A percentile compares a stretch with the other conserved stretches of the same genome.
Evolutionary conservation across 2,888 invertebrate genomes (phyloP).

Genomic region (Hesperia comma): DNA sequence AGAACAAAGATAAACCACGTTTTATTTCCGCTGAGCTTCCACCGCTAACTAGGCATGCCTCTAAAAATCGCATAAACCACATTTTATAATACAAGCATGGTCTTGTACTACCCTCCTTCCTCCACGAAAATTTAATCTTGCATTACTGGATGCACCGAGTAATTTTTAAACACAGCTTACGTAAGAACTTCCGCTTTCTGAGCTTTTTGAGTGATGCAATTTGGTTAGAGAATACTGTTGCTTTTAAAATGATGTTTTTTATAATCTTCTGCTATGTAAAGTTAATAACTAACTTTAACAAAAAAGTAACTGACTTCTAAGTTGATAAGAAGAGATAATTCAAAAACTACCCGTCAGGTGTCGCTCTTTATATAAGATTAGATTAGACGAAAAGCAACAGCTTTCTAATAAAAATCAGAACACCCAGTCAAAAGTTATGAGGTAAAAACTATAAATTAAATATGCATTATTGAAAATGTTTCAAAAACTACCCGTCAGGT

Average conservation of each 20-base stretch:
- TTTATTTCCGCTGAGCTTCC: constrained; percentile 2
- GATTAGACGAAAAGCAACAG: too few relatives aligned
- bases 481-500: too few relatives aligned
- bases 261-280: neutral
- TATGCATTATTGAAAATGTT: too few relatives aligned
- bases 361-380: too few relatives aligned
- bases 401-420: too few relatives aligned
- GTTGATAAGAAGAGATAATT: too few relatives aligned
- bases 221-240: neutral
- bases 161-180: constrained; percentile 15
- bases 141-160: constrained; percentile 14
- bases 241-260: neutral
- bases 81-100: constrained; percentile 5
- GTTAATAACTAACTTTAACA: too few relatives aligned
- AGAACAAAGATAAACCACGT: constrained; percentile 1
- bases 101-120: neutral
- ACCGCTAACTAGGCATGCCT: constrained; percentile 8
- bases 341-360: too few relatives aligned
- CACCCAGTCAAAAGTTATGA: too few relatives aligned
- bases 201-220: constrained; percentile 6
- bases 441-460: too few relatives aligned
- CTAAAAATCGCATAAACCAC: constrained; percentile 8
- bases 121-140: constrained; percentile 14
- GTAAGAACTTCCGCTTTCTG: constrained; percentile 14
- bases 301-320: too few relatives aligned